Base-by-base conservation (phyloP, 2,888 invertebrate genomes). In the Melinopterus prodromus region DNA sequence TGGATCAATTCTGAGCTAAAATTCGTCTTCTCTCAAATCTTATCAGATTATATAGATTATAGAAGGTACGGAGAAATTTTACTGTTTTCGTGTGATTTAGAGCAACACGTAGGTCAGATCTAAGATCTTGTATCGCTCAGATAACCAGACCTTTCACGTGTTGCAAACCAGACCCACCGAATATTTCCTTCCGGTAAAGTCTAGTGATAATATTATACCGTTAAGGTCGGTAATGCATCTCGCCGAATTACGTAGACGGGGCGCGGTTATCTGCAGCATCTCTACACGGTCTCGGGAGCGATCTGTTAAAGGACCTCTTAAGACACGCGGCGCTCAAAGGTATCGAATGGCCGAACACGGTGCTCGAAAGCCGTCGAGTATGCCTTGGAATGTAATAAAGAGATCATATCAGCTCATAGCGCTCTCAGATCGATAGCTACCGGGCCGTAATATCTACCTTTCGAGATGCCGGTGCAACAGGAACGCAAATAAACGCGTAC, bases 271-370 rank as follows among this genome's bases (percentile, higher is more conserved):
- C 53, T 53, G 53, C 53, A 53, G 53, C 1, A 53, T 53, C 53
- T 53, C 53, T 26, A 26, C 3, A 53, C 53, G 2, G 53, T 53
- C 53, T 2, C 53, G 5, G 26, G 7, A 53, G 53, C 53, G 53
- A 53, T 53, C 53, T 53, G 53, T 53, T 53, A 53, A 53, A 53
- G 53, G 53, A 53, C 53, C 53, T 53, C 53, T 53, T 53, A 53
- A 53, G 53, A 53, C 53, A 53, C 53, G 53, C 53, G 53, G 9
- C 12, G 53, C 53, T 53, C 53, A 53, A 53, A 53, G 53, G 53
- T 53, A 53, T 53, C 53, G 53, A 53, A 53, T 53, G 53, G 12
- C 53, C 53, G 53, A 53, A 53, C 12, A 53, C 2, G 53, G 9
- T 53, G 53, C 53, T 53, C 2, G 53, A 53, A 53, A 53, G 53